phyloP scores from a whole-genome alignment of 2,888 invertebrate genomes.

The Plebejus melissa region DNA sequence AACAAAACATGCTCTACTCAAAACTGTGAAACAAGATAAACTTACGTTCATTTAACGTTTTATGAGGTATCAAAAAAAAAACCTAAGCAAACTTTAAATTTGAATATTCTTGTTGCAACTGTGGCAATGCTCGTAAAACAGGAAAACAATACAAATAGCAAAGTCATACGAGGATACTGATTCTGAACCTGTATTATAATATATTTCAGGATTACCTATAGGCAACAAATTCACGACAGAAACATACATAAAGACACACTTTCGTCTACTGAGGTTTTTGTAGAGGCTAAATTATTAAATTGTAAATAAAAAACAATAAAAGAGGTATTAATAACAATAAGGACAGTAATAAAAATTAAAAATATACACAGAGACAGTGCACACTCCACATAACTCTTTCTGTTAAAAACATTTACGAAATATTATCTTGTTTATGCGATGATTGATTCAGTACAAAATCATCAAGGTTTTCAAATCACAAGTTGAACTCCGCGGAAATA shows the following conservation, averaged over 20 bases:
- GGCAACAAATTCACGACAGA: not conserved
- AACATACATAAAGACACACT: not conserved
- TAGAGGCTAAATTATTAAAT: not conserved
- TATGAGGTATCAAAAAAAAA: too few species aligned
- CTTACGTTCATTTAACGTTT: too few species aligned
- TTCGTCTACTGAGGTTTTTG: not conserved
- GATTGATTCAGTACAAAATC: not conserved
- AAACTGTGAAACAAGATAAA: too few species aligned
- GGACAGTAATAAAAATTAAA: too few species aligned
- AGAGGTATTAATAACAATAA: too few species aligned
- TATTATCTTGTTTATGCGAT: not conserved
- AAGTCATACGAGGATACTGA: slow-evolving; percentile 10
- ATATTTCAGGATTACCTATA: not conserved
- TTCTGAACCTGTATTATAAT: not conserved
- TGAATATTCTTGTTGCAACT: not conserved
- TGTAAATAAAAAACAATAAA: not conserved
- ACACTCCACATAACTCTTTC: not conserved
- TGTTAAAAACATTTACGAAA: not conserved
- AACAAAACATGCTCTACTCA: not conserved
- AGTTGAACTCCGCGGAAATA: not conserved
- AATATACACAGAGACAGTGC: not conserved
- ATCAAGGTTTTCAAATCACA: slow-evolving; percentile 2
- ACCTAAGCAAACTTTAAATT: not conserved
- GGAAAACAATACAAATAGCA: slow-evolving; percentile 19
- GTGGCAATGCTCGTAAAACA: not conserved